Percentiles rank a stretch among this genome's conserved stretches.
phyloP scores from a whole-genome alignment of 1,140 invertebrate species.

The Aphaenogaster ashmeadi region DNA sequence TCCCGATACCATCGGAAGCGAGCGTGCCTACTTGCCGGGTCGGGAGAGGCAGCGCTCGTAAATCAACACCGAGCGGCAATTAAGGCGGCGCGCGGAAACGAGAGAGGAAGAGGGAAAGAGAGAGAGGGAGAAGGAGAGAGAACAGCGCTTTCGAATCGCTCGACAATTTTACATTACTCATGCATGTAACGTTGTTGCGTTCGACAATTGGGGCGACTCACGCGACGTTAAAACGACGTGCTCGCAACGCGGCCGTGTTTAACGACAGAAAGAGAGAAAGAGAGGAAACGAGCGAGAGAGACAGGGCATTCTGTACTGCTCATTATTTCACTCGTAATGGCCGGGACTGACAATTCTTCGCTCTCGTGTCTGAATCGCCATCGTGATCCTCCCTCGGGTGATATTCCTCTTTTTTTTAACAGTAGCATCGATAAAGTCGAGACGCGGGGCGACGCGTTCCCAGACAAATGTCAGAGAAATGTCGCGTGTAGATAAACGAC shows the following conservation, averaged over 20 bases:
- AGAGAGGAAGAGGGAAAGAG: background rate
- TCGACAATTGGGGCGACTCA: conserved; percentile 48
- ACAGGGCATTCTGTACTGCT: background rate
- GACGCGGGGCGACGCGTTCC: background rate
- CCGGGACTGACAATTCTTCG: conserved; percentile 26
- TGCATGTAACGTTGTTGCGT: conserved; percentile 51
- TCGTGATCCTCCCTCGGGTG: background rate
- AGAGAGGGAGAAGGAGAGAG: background rate
- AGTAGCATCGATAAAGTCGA: conserved; percentile 25
- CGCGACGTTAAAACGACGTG: conserved; percentile 43
- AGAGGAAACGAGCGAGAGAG: background rate
- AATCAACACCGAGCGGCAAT: conserved; percentile 49
- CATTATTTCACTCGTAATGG: conserved; percentile 36
- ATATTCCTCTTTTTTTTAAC: background rate
- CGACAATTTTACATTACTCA: conserved; percentile 56
- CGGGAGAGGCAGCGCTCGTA: conserved; percentile 24
- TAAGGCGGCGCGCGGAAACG: conserved; percentile 30
- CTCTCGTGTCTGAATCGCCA: conserved; percentile 5
- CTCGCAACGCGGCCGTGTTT: background rate
- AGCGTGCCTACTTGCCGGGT: conserved; percentile 7
- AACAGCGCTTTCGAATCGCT: conserved; percentile 36
- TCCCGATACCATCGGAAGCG: conserved; percentile 3
- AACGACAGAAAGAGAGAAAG: background rate
- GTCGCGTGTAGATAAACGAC: conserved; percentile 27
- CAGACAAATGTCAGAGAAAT: conserved; percentile 20